phyloP scores from a whole-genome alignment of 1,140 invertebrate genomes.

The Drosophila eugracilis region DNA sequence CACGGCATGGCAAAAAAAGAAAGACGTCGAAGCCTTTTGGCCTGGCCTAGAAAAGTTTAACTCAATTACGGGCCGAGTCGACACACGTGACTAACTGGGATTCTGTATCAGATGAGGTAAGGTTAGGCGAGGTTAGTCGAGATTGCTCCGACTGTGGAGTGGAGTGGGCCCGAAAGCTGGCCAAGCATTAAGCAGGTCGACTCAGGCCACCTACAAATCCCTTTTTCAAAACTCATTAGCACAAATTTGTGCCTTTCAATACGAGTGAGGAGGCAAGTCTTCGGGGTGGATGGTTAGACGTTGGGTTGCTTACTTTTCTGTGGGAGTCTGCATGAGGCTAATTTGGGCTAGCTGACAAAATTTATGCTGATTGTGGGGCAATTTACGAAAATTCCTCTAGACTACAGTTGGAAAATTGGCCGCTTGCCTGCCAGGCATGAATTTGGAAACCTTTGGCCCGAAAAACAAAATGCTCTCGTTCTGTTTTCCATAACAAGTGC shows the following conservation, averaged over 20 bases:
- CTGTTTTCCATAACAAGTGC: slow-evolving; percentile 51
- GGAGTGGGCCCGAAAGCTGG: slow-evolving; percentile 56
- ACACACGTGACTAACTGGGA: slow-evolving; percentile 70
- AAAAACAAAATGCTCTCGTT: slow-evolving; percentile 49
- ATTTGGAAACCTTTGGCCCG: slow-evolving; percentile 22
- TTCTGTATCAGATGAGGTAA: slow-evolving; percentile 49
- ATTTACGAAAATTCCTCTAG: slow-evolving; percentile 69
- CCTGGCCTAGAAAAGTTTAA: slow-evolving; percentile 81
- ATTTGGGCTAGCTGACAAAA: slow-evolving; percentile 60
- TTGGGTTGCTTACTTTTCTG: neutral
- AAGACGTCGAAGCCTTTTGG: slow-evolving; percentile 54
- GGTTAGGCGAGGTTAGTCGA: slow-evolving; percentile 26
- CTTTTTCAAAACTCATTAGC: slow-evolving; percentile 82
- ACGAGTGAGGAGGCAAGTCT: slow-evolving; percentile 15
- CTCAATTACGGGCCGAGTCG: slow-evolving; percentile 68
- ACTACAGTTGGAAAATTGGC: slow-evolving; percentile 66
- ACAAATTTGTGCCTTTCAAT: slow-evolving; percentile 81
- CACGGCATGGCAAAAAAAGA: too few species aligned
- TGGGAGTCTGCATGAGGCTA: slow-evolving; percentile 36
- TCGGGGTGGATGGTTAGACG: neutral
- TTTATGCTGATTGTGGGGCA: slow-evolving; percentile 82
- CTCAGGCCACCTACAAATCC: slow-evolving; percentile 61
- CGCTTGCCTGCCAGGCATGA: slow-evolving; percentile 28
- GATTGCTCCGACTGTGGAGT: slow-evolving; percentile 1
- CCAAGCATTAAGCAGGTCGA: slow-evolving; percentile 67